Percentiles rank a stretch among this genome's conserved stretches.
These are phyloP conservation scores for Leptestheria dahalacensis DNA, from an alignment of 1,140 invertebrate species.

Conservation along the genomic window DNA sequence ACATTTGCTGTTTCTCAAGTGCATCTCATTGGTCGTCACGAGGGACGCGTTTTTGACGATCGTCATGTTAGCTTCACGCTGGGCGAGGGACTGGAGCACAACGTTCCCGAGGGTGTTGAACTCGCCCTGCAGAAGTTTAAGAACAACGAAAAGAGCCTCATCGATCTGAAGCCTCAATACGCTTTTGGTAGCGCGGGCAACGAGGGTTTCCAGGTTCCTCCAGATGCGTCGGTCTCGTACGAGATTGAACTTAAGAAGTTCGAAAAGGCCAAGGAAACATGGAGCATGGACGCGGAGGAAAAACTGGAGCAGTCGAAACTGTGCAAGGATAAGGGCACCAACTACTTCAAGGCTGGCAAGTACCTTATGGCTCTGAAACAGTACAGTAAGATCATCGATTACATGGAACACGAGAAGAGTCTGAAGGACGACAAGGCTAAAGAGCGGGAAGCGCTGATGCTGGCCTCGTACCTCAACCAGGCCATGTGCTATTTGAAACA, in stretches of 20 bases:
- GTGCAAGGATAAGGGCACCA: slow-evolving; percentile 79
- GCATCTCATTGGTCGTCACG: slow-evolving; percentile 54
- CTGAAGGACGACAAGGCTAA: slow-evolving; percentile 32
- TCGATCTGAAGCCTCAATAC: slow-evolving; percentile 62
- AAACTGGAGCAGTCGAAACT: slow-evolving; percentile 65
- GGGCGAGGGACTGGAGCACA: slow-evolving; percentile 65
- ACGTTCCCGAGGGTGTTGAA: slow-evolving; percentile 70
- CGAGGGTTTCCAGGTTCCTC: slow-evolving; percentile 54
- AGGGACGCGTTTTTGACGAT: slow-evolving; percentile 50
- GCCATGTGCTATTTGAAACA: slow-evolving; percentile 72
- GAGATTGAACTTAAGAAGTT: slow-evolving; percentile 63
- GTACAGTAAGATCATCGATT: slow-evolving; percentile 58
- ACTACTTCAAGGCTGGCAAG: slow-evolving; percentile 72
- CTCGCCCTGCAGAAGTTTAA: slow-evolving; percentile 62
- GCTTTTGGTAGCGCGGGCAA: slow-evolving; percentile 64
- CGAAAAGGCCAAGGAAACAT: slow-evolving; percentile 64
- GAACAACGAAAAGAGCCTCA: slow-evolving; percentile 56
- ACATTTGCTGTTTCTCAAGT: too few species aligned
- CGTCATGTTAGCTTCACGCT: slow-evolving; percentile 63
- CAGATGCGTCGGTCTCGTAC: slow-evolving; percentile 64
- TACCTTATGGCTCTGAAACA: slow-evolving; percentile 67
- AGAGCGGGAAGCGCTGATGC: slow-evolving; percentile 43
- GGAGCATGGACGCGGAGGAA: slow-evolving; percentile 60
- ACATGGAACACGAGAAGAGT: slow-evolving; percentile 34
- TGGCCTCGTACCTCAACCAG: slow-evolving; percentile 66